Base-by-base conservation (phyloP, 2,113 vertebrate species). In the Silurus glanis region DNA sequence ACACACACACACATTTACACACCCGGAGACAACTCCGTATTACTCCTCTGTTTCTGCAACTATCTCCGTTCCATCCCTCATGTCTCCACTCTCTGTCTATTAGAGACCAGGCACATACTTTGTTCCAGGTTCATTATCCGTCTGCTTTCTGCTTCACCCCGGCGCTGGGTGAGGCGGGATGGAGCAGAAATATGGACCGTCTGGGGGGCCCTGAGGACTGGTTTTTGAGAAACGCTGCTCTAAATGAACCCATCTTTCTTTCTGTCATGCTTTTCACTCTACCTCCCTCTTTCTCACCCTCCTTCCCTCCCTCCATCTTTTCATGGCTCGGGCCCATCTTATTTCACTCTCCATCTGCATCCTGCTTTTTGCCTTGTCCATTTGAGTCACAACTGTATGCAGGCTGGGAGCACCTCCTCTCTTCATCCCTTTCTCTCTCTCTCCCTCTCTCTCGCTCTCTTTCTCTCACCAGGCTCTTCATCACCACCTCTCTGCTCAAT, bases 401-500 rank as follows among this genome's bases (percentile, higher is more conserved):
- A 81, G 47, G 28, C 78, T 69, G 21, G 16, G 59, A 28, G 12
- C 61, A 85, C 23, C 28, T 9, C 5, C 49, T 66, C 76, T 12
- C 10, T 45, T 12, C 28, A 21, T 4, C 3, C 25, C 13, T 28
- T 37, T 37, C 23, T 25, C 6, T 16, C 47, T 64, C 66, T 53
- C 47, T 16, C n/a, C 3, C 21, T 66, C 58, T 47, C 66, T 71
- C 13, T 79, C 74, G 21, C 45, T n/a, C 62, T 23, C 9, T 75
- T 8, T 37, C 23, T 61, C 51, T 59, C 19, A 62, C 47, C 59
- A 53, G 12, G 14, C 25, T 37, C n/a, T 45, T 69, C 45, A 75
- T 81, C 76, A 84, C 75, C 79, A 80, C 55, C 87, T 88, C 83
- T 89, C 58, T 64, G 86, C 47, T 62, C 86, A 66, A 90, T 90